phyloP scores from a whole-genome alignment of 1,140 invertebrate genomes.

The Philaenus spumarius region DNA sequence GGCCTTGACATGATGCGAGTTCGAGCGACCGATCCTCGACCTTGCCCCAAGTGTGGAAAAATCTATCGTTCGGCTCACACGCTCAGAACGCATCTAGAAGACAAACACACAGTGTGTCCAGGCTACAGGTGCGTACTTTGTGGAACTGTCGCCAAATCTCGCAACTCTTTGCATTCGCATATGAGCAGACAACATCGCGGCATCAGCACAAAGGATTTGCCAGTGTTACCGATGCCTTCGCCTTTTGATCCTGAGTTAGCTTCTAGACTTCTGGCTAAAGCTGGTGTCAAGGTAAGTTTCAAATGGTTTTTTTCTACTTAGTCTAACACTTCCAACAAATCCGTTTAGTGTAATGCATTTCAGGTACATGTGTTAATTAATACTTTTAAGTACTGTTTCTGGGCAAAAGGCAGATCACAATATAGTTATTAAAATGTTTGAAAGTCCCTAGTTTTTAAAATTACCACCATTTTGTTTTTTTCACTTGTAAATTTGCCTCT shows the following conservation, averaged over 20 bases:
- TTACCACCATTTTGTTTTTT: too few relatives aligned
- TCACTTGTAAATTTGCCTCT: too few relatives aligned
- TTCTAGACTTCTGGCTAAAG: slow-evolving; percentile 69
- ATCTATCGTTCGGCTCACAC: slow-evolving; percentile 88
- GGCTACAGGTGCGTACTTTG: slow-evolving; percentile 86
- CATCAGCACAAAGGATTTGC: slow-evolving; percentile 86
- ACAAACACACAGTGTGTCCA: slow-evolving; percentile 87
- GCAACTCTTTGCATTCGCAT: slow-evolving; percentile 85
- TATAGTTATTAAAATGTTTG: too few relatives aligned
- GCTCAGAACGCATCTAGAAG: slow-evolving; percentile 80
- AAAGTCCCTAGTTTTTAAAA: too few relatives aligned
- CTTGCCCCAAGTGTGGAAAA: slow-evolving; percentile 88
- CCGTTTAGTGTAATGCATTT: too few relatives aligned
- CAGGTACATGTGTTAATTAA: too few relatives aligned
- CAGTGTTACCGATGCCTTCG: slow-evolving; percentile 83
- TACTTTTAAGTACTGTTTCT: too few relatives aligned
- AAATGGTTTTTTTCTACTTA: too few relatives aligned
- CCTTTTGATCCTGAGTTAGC: slow-evolving; percentile 84
- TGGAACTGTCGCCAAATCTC: slow-evolving; percentile 84
- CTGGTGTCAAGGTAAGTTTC: slow-evolving; percentile 69
- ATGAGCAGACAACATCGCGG: slow-evolving; percentile 88
- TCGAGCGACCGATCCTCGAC: slow-evolving; percentile 80
- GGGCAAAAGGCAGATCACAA: too few relatives aligned
- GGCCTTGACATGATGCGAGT: slow-evolving; percentile 77
- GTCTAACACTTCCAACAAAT: too few relatives aligned